Conservation (phyloP, 2,888 invertebrate genomes). For the Yponomeuta plumbellus region DNA sequence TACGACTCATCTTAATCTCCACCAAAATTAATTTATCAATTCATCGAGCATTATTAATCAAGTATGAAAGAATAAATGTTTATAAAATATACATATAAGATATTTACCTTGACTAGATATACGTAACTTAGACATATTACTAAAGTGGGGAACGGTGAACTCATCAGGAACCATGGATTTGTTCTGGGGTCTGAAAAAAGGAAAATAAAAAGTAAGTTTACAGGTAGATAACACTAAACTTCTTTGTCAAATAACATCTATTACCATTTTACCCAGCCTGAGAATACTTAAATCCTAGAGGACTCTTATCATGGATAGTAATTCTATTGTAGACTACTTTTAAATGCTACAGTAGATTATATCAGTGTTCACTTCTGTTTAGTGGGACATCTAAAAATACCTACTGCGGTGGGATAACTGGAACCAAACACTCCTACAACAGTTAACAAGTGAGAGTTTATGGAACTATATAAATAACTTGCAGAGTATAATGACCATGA, state of each 20-base stretch:
- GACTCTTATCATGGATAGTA: background rate
- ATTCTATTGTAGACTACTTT: background rate
- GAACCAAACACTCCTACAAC: constrained; percentile 22
- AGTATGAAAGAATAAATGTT: constrained; percentile 6
- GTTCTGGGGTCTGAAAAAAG: constrained; percentile 87
- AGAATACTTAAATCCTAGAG: too few relatives aligned
- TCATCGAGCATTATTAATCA: constrained; percentile 16
- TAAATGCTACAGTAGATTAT: background rate
- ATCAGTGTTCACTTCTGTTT: constrained; percentile 23
- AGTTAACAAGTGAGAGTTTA: background rate
- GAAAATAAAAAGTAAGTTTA: constrained; percentile 21
- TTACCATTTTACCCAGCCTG: too few relatives aligned
- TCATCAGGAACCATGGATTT: constrained; percentile 95
- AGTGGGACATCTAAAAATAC: constrained; percentile 46
- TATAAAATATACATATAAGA: background rate
- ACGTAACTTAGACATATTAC: constrained; percentile 93
- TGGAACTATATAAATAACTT: constrained; percentile 3
- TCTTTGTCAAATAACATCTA: background rate
- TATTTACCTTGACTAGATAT: constrained; percentile 88
- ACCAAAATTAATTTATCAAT: too few relatives aligned
- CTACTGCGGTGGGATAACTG: constrained; percentile 26
- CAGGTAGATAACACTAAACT: background rate
- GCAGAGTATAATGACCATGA: background rate
- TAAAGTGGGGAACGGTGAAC: constrained; percentile 94
- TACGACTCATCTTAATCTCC: too few relatives aligned